These are phyloP conservation scores for Laticauda laticaudata DNA, from an alignment of 2,113 vertebrate species.

Conservation along the genomic window DNA sequence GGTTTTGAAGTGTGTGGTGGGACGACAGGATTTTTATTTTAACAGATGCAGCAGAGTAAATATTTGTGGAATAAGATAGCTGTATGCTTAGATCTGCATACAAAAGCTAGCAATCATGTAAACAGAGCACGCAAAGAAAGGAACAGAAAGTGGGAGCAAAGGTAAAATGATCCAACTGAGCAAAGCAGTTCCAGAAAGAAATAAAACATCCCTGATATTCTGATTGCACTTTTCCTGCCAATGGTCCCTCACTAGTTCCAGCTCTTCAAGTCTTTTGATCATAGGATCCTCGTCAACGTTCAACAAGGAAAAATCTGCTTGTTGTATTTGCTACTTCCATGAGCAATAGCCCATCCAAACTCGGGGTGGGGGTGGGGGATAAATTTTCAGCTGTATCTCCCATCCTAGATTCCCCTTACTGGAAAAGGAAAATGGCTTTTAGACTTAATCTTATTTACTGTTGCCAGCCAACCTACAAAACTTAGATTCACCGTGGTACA, in stretches of 20 bases:
- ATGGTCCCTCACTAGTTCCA: not conserved
- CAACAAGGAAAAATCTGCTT: not conserved
- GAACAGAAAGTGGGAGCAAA: not conserved
- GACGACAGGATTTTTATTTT: not conserved
- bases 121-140: not conserved
- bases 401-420: not conserved
- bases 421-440: not conserved
- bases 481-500: not conserved
- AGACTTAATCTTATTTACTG: not conserved
- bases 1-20: not conserved
- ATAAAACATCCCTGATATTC: not conserved
- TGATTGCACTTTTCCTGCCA: not conserved
- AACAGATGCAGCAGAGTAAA: not conserved
- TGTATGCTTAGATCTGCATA: not conserved
- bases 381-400: not conserved
- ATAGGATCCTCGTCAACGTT: not conserved
- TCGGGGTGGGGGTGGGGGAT: accelerated
- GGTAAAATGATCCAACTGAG: not conserved
- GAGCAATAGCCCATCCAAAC: not conserved
- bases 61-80: not conserved
- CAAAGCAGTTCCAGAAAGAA: not conserved
- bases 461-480: not conserved
- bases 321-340: not conserved
- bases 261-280: not conserved
- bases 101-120: not conserved